These are phyloP conservation scores for Maniola jurtina DNA, from an alignment of 1,140 invertebrate genomes.

Conservation along the genomic window DNA sequence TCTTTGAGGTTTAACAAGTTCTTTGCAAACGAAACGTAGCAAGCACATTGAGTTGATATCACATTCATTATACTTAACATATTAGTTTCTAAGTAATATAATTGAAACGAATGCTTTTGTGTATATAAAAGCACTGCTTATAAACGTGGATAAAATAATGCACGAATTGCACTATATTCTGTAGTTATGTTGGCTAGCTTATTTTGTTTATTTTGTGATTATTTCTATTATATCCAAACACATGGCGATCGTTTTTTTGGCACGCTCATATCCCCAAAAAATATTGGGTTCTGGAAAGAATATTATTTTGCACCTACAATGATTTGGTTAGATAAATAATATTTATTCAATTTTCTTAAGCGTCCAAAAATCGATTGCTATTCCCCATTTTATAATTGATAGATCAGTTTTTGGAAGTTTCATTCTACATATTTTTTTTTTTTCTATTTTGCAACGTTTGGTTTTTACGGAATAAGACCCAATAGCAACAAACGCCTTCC, in stretches of 20 bases:
- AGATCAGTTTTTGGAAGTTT: too few species aligned
- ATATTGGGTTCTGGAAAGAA: not conserved
- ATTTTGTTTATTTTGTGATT: conserved; percentile 32
- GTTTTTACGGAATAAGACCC: conserved; percentile 1
- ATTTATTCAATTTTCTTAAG: not conserved
- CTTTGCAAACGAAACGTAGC: conserved; percentile 7
- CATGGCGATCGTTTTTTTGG: conserved; percentile 14
- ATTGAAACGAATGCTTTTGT: conserved; percentile 37
- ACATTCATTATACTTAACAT: conserved; percentile 18
- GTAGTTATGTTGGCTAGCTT: conserved; percentile 56
- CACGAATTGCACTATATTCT: conserved; percentile 65
- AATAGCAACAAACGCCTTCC: not conserved
- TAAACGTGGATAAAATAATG: conserved; percentile 57
- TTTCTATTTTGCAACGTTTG: not conserved
- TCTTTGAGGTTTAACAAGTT: conserved; percentile 3
- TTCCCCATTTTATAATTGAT: not conserved
- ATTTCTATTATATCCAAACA: conserved; percentile 14
- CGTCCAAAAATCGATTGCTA: not conserved
- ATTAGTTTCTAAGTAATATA: conserved; percentile 18
- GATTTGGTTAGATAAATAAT: too few species aligned
- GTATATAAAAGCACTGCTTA: conserved; percentile 71
- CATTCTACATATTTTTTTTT: not conserved
- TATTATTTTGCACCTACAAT: too few species aligned
- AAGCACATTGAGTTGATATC: conserved; percentile 20
- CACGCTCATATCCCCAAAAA: not conserved